phyloP scores from a whole-genome alignment of 2,113 vertebrate genomes.

The Galbula dea region DNA sequence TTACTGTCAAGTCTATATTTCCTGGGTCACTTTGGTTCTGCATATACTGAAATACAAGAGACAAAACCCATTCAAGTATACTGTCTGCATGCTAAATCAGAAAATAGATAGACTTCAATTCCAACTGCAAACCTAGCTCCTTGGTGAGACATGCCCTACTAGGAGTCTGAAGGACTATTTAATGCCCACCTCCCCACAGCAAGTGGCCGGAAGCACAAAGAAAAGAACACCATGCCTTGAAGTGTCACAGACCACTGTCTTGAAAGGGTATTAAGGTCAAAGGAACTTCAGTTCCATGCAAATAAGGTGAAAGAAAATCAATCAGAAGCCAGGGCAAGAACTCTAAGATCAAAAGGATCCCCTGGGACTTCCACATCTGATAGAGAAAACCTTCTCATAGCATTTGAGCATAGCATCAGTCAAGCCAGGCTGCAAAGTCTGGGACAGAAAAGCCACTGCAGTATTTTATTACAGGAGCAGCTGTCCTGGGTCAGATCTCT shows the following conservation, averaged over 20 bases:
- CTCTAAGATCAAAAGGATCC: neutral
- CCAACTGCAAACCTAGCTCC: neutral
- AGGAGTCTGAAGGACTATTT: neutral
- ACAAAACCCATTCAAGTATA: neutral
- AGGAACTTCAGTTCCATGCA: neutral
- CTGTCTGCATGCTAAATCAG: neutral
- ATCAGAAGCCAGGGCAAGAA: neutral
- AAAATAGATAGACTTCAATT: neutral
- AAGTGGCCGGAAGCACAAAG: neutral
- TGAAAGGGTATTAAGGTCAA: neutral
- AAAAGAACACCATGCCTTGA: neutral
- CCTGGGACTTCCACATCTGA: neutral
- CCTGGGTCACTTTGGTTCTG: slow-evolving; percentile 81
- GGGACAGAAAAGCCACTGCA: neutral
- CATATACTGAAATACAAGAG: slow-evolving; percentile 72
- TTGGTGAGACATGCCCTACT: neutral
- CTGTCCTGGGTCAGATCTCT: neutral
- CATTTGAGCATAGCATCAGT: neutral
- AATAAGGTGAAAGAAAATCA: neutral
- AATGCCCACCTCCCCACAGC: neutral
- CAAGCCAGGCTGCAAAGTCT: neutral
- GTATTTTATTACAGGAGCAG: neutral
- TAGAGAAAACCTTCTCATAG: neutral
- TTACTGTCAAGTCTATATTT: slow-evolving; percentile 81
- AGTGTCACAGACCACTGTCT: neutral